These are phyloP conservation scores for Orycteropus afer DNA, from an alignment of 2,113 vertebrate genomes.

Conservation along the genomic window DNA sequence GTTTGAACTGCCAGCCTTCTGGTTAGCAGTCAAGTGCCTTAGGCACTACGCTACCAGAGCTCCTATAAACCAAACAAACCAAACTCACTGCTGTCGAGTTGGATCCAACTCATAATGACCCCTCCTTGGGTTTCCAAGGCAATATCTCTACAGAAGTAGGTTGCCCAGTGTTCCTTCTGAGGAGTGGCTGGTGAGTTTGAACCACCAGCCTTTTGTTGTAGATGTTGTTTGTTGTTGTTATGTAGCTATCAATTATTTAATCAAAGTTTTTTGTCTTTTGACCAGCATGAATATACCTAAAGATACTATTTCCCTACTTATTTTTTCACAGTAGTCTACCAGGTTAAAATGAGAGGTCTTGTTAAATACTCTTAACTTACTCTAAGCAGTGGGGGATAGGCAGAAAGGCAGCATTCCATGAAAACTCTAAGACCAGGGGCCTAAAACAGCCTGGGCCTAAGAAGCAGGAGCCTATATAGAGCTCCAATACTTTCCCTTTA, in stretches of 20 bases:
- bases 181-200: too few relatives aligned
- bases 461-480: neutral
- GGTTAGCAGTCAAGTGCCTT: too few relatives aligned
- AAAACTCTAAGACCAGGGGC: neutral
- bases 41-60: too few relatives aligned
- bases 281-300: neutral
- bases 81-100: too few relatives aligned
- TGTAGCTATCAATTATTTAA: slow-evolving; percentile 27
- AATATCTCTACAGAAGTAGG: too few relatives aligned
- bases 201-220: too few relatives aligned
- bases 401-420: neutral
- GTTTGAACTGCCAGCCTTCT: too few relatives aligned
- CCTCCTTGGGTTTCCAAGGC: too few relatives aligned
- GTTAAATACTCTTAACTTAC: slow-evolving; percentile 23
- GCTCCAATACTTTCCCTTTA: neutral
- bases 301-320: neutral
- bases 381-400: neutral
- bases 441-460: neutral
- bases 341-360: slow-evolving; percentile 44
- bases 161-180: too few relatives aligned
- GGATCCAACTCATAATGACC: too few relatives aligned
- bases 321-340: slow-evolving; percentile 30
- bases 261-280: slow-evolving; percentile 38
- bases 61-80: too few relatives aligned
- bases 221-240: too few relatives aligned